Evolutionary conservation across 2,888 invertebrate species (phyloP).

Genomic region (Ophioninae sp.): DNA sequence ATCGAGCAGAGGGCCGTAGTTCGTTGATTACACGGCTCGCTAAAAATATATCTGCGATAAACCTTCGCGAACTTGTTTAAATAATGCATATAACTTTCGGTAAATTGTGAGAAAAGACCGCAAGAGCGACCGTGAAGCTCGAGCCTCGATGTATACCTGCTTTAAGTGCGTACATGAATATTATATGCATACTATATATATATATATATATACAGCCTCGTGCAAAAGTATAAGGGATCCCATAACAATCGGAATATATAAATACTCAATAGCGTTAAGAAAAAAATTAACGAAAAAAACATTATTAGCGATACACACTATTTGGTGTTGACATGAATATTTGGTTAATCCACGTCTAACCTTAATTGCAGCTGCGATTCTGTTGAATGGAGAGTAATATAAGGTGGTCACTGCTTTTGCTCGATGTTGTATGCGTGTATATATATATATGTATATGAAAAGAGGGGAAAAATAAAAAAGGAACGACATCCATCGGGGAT

Average conservation of each 20-base stretch:
- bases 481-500: constrained; percentile 20
- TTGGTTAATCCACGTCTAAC: too few relatives aligned
- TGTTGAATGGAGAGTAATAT: too few relatives aligned
- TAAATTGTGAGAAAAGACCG: constrained; percentile 52
- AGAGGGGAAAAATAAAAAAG: constrained; percentile 7
- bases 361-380: too few relatives aligned
- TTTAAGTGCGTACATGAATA: neutral
- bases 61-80: constrained; percentile 48
- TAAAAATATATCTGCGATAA: constrained; percentile 42
- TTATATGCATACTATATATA: neutral
- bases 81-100: constrained; percentile 54
- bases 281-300: too few relatives aligned
- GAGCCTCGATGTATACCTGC: neutral
- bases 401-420: too few relatives aligned
- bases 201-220: neutral
- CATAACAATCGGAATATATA: too few relatives aligned
- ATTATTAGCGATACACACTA: too few relatives aligned
- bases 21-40: constrained; percentile 42
- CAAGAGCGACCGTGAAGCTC: constrained; percentile 11
- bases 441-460: constrained; percentile 5
- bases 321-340: too few relatives aligned
- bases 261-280: too few relatives aligned
- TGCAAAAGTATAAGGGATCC: too few relatives aligned
- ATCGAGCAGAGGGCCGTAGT: constrained; percentile 37
- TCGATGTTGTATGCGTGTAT: neutral